These are phyloP conservation scores for Enteromius fasciolatus DNA, from an alignment of 2,797 vertebrate genomes.

Conservation along the genomic window DNA sequence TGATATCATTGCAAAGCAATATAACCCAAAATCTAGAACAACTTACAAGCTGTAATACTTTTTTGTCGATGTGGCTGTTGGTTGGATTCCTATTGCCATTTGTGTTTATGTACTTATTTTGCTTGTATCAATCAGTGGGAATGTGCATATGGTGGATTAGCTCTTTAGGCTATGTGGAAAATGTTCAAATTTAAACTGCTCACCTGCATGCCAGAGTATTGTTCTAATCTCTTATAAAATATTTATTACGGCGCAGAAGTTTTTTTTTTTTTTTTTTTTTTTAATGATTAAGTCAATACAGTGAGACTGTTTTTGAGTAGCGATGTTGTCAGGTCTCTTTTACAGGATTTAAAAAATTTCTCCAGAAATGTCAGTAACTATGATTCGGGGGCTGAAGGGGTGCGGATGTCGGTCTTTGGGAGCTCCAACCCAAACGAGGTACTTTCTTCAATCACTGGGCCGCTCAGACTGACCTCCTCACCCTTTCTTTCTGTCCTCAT, in stretches of 20 bases:
- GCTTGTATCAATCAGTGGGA: conserved; percentile 99
- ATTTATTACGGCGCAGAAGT: conserved; percentile 74
- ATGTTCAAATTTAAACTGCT: conserved; percentile 74
- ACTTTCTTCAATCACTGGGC: conserved; percentile 69
- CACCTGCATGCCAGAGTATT: conserved; percentile 83
- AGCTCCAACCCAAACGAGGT: conserved; percentile 82
- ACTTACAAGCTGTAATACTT: conserved; percentile 73
- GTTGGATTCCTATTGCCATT: conserved; percentile 68
- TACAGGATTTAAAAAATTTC: conserved; percentile 73
- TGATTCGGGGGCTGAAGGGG: conserved; percentile 56
- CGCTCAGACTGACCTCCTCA: conserved; percentile 60
- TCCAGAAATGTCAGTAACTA: conserved; percentile 72
- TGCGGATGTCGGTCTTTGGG: conserved; percentile 61
- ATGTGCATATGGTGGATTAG: conserved; percentile 95
- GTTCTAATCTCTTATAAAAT: conserved; percentile 76
- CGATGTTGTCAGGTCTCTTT: conserved; percentile 78
- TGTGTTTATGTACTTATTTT: conserved; percentile 72
- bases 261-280: conserved; percentile 47
- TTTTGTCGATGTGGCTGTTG: conserved; percentile 68
- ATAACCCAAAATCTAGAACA: conserved; percentile 68
- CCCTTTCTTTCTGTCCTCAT: conserved; percentile 16
- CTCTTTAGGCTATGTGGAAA: conserved; percentile 78
- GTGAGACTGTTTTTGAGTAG: conserved; percentile 79
- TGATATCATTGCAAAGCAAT: conserved; percentile 78
- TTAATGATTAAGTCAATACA: conserved; percentile 70